Conservation (phyloP, 2,888 invertebrate genomes). For the Torymus auratus region DNA sequence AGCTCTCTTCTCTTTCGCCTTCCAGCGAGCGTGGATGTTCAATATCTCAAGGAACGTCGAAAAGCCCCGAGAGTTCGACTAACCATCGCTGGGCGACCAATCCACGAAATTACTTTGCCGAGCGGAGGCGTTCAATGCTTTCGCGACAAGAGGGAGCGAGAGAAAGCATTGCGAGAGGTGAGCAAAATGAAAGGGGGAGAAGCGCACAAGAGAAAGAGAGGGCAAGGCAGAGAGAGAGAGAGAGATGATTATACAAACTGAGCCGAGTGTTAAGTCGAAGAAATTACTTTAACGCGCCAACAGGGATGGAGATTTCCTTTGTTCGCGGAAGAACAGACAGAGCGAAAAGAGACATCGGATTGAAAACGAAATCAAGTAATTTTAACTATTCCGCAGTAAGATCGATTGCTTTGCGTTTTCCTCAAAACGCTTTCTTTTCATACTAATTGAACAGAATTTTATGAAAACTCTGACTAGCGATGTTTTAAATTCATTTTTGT, state of each 20-base stretch:
- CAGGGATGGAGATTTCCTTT: slow-evolving; percentile 19
- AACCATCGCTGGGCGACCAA: slow-evolving; percentile 16
- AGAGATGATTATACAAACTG: slow-evolving; percentile 1
- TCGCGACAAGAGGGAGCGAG: not conserved
- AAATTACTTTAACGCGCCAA: slow-evolving; percentile 26
- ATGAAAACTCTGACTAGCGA: too few species aligned
- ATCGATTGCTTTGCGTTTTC: too few species aligned
- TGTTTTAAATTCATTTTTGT: too few species aligned
- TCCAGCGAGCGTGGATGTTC: slow-evolving; percentile 16
- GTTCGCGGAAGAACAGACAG: not conserved
- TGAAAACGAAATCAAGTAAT: slow-evolving; percentile 7
- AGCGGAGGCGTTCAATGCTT: slow-evolving; percentile 7
- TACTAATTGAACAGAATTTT: too few species aligned
- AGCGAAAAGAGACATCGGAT: not conserved
- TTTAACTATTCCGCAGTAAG: too few species aligned
- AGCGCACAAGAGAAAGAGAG: too few species aligned
- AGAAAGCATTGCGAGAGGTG: not conserved
- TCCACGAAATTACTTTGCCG: slow-evolving; percentile 46
- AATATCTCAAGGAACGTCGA: slow-evolving; percentile 44
- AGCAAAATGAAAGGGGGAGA: not conserved
- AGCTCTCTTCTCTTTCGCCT: not conserved
- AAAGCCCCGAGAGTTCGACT: not conserved
- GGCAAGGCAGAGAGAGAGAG: not conserved
- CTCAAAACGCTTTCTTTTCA: too few species aligned
- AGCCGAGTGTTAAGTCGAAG: slow-evolving; percentile 34